phyloP scores from a whole-genome alignment of 1,140 invertebrate species.

The Diuraphis noxia region DNA sequence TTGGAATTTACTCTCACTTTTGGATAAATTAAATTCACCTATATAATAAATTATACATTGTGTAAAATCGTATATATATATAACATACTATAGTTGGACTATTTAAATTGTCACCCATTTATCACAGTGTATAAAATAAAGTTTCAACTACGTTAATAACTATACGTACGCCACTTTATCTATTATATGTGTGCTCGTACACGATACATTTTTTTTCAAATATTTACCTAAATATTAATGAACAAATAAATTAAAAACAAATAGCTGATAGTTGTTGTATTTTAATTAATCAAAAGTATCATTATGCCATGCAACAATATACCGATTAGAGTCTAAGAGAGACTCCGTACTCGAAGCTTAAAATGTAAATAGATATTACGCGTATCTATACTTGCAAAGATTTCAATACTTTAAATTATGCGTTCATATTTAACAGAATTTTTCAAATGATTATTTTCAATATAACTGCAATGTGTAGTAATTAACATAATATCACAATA shows the following conservation, averaged over 20 bases:
- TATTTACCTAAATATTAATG: not conserved
- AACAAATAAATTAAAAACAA: not conserved
- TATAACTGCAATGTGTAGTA: not conserved
- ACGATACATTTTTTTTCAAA: not conserved
- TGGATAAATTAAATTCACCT: not conserved
- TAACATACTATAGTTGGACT: not conserved
- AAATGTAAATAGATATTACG: not conserved
- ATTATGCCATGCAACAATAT: not conserved
- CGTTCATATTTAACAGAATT: not conserved
- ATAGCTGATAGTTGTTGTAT: not conserved
- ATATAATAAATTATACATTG: not conserved
- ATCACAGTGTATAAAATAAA: not conserved
- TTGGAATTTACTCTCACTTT: not conserved
- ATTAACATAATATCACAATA: not conserved
- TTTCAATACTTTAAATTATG: not conserved
- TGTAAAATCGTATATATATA: not conserved
- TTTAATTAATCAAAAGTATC: not conserved
- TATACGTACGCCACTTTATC: not conserved
- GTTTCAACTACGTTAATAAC: not conserved
- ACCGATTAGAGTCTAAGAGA: too few relatives aligned
- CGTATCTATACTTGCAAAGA: not conserved
- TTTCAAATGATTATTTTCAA: not conserved
- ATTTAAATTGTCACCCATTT: not conserved
- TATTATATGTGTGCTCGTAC: not conserved
- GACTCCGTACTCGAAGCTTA: not conserved